Percentiles rank a stretch among this genome's conserved stretches.
These are phyloP conservation scores for Chelonoidis abingdonii DNA, from an alignment of 2,113 vertebrate genomes.

Conservation along the genomic window DNA sequence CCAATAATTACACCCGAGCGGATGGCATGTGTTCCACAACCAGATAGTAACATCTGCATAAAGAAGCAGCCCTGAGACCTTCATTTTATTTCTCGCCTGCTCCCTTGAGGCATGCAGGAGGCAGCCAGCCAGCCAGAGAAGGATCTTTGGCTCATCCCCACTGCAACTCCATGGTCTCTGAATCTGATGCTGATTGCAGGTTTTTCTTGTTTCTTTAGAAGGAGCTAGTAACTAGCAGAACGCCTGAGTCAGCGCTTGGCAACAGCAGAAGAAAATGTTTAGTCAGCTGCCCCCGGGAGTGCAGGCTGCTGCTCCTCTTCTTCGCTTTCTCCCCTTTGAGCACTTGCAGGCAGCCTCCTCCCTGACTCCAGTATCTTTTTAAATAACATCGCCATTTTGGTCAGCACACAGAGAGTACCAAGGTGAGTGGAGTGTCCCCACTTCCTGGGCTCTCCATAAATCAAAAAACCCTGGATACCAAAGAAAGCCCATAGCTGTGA, in stretches of 20 bases:
- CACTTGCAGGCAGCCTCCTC: neutral
- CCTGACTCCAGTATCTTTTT: neutral
- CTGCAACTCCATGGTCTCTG: rapidly evolving
- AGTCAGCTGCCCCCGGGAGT: constrained; percentile 25
- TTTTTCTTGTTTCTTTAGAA: constrained; percentile 4
- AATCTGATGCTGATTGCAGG: constrained; percentile 16
- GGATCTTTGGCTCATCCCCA: neutral
- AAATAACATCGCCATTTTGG: rapidly evolving
- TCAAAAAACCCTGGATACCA: neutral
- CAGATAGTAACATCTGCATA: neutral
- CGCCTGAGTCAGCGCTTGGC: constrained; percentile 57
- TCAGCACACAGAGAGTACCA: rapidly evolving
- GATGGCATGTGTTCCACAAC: neutral
- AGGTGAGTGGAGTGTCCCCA: neutral
- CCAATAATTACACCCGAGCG: neutral
- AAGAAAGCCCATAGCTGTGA: neutral
- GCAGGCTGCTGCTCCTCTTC: neutral
- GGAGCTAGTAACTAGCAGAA: constrained; percentile 10
- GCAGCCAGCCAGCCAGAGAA: neutral
- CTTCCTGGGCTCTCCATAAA: neutral
- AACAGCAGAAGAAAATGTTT: constrained; percentile 44
- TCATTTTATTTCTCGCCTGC: neutral
- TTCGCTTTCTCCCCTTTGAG: rapidly evolving
- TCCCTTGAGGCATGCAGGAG: neutral
- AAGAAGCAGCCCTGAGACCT: neutral